Conservation (phyloP, 2,113 vertebrate species). For the Burhinus oedicnemus region DNA sequence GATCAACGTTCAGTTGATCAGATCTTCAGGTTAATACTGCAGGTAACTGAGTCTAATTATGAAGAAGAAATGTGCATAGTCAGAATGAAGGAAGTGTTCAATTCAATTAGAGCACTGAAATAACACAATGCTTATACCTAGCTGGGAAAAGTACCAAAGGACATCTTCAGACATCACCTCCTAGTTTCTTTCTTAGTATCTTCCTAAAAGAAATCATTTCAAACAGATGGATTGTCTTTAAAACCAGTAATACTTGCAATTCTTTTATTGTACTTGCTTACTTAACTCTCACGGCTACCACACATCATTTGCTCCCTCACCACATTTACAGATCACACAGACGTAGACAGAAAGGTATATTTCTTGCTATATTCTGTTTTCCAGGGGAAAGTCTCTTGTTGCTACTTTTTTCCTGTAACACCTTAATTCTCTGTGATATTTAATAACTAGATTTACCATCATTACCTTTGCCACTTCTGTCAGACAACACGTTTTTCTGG, state of each 20-base stretch:
- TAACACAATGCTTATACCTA: neutral
- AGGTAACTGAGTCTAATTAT: neutral
- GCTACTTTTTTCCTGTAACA: neutral
- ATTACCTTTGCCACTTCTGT: neutral
- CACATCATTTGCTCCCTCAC: neutral
- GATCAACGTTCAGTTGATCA: neutral
- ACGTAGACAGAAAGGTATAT: neutral
- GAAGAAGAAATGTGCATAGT: neutral
- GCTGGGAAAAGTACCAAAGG: neutral
- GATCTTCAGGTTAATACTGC: neutral
- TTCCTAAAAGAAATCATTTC: neutral
- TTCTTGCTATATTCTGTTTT: neutral
- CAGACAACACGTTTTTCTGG: neutral
- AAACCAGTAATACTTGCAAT: neutral
- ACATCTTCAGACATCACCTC: neutral
- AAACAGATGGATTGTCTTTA: neutral
- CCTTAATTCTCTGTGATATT: neutral
- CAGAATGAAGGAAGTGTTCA: neutral
- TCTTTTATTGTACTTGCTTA: neutral
- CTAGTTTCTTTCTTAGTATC: neutral
- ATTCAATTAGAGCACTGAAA: neutral
- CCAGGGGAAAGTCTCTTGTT: neutral
- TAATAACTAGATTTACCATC: neutral
- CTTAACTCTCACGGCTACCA: neutral
- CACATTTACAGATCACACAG: fast-evolving